Evolutionary conservation across 2,888 invertebrate species (phyloP), one percentile per base, ranked within the genome.

Genomic region (Micropterix aruncella): DNA sequence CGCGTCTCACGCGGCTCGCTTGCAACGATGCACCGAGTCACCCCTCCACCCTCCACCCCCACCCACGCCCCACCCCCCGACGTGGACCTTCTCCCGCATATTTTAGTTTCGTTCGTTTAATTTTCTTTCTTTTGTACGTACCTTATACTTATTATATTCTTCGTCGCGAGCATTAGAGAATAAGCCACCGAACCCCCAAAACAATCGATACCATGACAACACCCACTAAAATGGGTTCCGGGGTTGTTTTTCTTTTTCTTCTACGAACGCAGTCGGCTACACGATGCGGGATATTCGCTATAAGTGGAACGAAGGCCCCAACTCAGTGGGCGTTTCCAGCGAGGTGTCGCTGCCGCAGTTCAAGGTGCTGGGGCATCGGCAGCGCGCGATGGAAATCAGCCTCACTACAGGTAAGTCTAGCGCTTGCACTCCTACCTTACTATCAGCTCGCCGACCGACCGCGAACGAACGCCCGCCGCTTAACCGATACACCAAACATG

Each of bases 251-350:
- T 36, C 41, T 18, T 44, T 41, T 19, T 36, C 36, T 42, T 18
- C 41, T 40, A 38, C 19, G 14, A 19, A 38, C 38, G 60, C 75
- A 88, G 87, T 87, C 80, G 87, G 87, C 74, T 88, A 87, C 78
- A 87, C 87, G 66, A 86, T 86, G 84, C 76, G 83, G 73, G 87
- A 88, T 77, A 87, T 87, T 74, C 81, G 84, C 60, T 88, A 88
- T 79, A 83, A 83, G 66, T 88, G 88, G 88, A 83, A 84, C 73
- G 83, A 85, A 67, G 85, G 84, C 56, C 80, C 81, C 58, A 80
- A 83, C 71, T 84, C 87, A 64, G 86, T 88, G 63, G 85, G 84
- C 66, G 84, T 88, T 64, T 83, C 84, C 71, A 80, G 80, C 68
- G 85, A 86, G 70, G 85, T 88, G 65, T 84, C 86, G 63, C 79